phyloP scores from a whole-genome alignment of 2,888 invertebrate species.

The Tridacna crocea region DNA sequence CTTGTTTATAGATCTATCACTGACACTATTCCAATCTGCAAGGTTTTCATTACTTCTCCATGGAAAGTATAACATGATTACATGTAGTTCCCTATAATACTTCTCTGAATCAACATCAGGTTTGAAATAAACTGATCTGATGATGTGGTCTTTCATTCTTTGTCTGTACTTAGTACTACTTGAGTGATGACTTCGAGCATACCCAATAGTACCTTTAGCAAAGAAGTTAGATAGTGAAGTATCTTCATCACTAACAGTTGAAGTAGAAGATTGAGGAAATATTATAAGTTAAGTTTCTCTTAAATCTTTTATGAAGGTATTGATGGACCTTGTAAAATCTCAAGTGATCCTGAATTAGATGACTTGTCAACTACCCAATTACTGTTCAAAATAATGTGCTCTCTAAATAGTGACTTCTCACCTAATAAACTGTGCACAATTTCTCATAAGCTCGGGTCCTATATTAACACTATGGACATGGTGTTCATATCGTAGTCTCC shows the following conservation, averaged over 20 bases:
- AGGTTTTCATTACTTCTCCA: conserved; percentile 73
- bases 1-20: conserved; percentile 26
- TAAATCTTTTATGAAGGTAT: neutral
- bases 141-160: conserved; percentile 38
- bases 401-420: conserved; percentile 36
- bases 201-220: neutral
- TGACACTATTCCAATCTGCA: conserved; percentile 26
- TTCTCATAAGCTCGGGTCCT: conserved; percentile 51
- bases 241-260: conserved; percentile 9
- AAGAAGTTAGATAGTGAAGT: neutral
- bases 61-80: conserved; percentile 71
- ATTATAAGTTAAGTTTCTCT: neutral
- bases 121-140: conserved; percentile 63
- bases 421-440: conserved; percentile 15
- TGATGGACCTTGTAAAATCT: neutral
- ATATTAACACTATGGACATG: conserved; percentile 56
- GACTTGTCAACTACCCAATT: neutral
- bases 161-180: conserved; percentile 30
- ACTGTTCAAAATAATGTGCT: conserved; percentile 21
- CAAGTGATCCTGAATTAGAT: neutral
- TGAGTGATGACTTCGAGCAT: neutral
- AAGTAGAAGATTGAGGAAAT: neutral
- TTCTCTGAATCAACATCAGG: conserved; percentile 65
- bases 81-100: conserved; percentile 71
- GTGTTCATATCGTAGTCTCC: conserved; percentile 55